phyloP scores from a whole-genome alignment of 2,888 invertebrate species.

The Cyclophora punctaria region DNA sequence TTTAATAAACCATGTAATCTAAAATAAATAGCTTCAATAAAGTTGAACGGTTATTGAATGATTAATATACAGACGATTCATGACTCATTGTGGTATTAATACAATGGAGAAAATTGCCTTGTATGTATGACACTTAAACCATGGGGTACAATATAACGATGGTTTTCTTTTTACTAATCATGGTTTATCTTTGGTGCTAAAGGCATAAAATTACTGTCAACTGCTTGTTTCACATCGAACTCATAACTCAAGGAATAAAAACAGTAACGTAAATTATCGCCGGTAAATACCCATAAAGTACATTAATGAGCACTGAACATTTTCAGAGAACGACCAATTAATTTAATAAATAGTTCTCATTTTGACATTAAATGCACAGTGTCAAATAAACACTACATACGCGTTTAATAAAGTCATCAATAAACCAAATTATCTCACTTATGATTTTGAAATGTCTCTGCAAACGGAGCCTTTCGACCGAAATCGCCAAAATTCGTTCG shows the following conservation, averaged over 20 bases:
- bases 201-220: constrained; percentile 37
- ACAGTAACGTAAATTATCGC: constrained; percentile 21
- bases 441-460: constrained; percentile 39
- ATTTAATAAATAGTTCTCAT: constrained; percentile 29
- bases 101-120: constrained; percentile 24
- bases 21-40: constrained; percentile 24
- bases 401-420: constrained; percentile 28
- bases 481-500: constrained; percentile 40
- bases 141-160: no score
- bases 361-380: constrained; percentile 20
- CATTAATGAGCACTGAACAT: constrained; percentile 20
- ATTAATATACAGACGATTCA: constrained; percentile 26
- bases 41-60: constrained; percentile 24
- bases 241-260: constrained; percentile 26
- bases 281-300: constrained; percentile 25
- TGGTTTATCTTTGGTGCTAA: constrained; percentile 30
- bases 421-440: constrained; percentile 32
- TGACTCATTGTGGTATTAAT: constrained; percentile 27
- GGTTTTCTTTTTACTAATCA: constrained; percentile 6
- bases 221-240: constrained; percentile 19
- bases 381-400: constrained; percentile 15
- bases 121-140: constrained; percentile 14
- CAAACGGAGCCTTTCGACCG: constrained; percentile 38
- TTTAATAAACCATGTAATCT: constrained; percentile 21
- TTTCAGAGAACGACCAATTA: constrained; percentile 26